Base-by-base conservation (phyloP, 2,888 invertebrate species). In the Drosophila paramelanica region DNA sequence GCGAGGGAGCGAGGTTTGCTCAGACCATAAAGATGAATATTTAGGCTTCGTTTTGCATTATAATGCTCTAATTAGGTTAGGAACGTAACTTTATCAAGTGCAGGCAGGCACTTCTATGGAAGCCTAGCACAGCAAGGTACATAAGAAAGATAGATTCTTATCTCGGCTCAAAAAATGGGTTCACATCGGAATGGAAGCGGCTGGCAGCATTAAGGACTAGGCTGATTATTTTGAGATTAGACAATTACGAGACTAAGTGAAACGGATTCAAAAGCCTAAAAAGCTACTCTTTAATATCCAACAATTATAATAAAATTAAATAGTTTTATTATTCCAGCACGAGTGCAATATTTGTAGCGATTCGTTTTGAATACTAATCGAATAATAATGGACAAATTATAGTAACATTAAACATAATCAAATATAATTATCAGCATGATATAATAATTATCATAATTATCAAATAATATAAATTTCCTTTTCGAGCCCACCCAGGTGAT, bases 21-120 rank as follows among this genome's bases (percentile, higher is more conserved):
- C 38, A 39, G 33, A 25, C 33, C 38, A 65, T 31, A 20, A 43
- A 68, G 47, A 51, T 66, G 36, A 59, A 68, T 67, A 65, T 65
- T 67, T 65, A 42, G 59, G n/a, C 41, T 52, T 59, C 33, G 38
- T 53, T 66, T 59, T 67, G 51, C 42, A 38, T 66, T 13, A 10
- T 47, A 66, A 59, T 52, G 43, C 31, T 59, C 66, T 59, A 52
- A 66, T 68, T 68, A 66, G 11, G 14, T 6, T 55, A 43, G 7
- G 14, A 36, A 23, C 47, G 20, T n/a, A 55, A 56, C 27, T 11
- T 49, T 43, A 43, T 49, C 55, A 64, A 43, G 14, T 20, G n/a
- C n/a, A n/a, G 5, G 13, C 31, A 52, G 43, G 11, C 14, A n/a
- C 14, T 33, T 13, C 38, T 39, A 5, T 13, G n/a, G 5, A 20